A percentile compares a stretch with the other conserved stretches of the same genome.
Evolutionary conservation across 2,888 invertebrate genomes (phyloP).

Genomic region (Tenodera sinensis): DNA sequence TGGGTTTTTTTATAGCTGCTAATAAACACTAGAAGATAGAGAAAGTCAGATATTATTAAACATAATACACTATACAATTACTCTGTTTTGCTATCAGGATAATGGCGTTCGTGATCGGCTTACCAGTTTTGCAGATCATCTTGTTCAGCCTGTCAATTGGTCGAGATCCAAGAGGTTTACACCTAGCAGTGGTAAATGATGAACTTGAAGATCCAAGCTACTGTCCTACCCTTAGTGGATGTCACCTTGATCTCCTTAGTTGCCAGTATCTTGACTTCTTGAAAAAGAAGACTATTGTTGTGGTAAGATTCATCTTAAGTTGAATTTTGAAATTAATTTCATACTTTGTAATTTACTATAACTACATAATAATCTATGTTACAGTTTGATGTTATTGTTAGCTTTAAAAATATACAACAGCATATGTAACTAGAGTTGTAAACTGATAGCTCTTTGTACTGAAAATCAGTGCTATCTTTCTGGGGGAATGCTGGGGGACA

Average conservation of each 20-base stretch:
- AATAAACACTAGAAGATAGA: too few species aligned
- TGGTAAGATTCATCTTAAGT: slow-evolving; percentile 53
- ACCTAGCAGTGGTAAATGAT: slow-evolving; percentile 75
- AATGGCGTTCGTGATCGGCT: slow-evolving; percentile 77
- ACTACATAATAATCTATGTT: too few species aligned
- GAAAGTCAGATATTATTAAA: too few species aligned
- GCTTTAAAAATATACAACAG: too few species aligned
- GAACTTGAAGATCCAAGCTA: slow-evolving; percentile 54
- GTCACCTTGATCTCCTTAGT: slow-evolving; percentile 65
- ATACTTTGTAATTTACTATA: too few species aligned
- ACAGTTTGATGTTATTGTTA: too few species aligned
- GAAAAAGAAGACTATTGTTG: slow-evolving; percentile 59
- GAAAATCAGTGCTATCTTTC: too few species aligned
- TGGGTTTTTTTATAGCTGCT: too few species aligned
- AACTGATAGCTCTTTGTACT: too few species aligned
- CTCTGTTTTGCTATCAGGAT: slow-evolving; percentile 51
- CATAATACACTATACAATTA: background rate
- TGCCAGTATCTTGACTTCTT: slow-evolving; percentile 74
- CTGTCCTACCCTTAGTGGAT: slow-evolving; percentile 48
- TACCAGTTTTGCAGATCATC: slow-evolving; percentile 82
- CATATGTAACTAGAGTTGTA: too few species aligned
- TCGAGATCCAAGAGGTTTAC: slow-evolving; percentile 75
- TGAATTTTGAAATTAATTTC: background rate
- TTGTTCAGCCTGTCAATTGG: slow-evolving; percentile 87
- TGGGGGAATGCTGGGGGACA: too few species aligned